Evolutionary conservation across 1,140 invertebrate species (phyloP).

Genomic region (Hylaeus anthracinus): DNA sequence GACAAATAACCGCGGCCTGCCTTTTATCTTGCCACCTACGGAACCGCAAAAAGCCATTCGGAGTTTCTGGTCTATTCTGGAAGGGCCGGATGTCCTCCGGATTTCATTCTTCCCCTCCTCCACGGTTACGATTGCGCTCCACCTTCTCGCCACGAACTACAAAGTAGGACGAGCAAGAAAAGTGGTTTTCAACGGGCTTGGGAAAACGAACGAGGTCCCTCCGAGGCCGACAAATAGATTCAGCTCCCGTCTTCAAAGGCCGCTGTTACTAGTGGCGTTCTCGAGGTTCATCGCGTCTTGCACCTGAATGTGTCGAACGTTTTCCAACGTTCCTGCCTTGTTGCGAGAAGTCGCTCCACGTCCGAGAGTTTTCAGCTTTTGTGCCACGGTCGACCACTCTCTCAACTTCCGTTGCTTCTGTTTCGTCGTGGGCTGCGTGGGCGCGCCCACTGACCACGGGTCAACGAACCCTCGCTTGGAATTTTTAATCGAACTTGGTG

Average conservation of each 20-base stretch:
- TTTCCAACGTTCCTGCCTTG: neutral
- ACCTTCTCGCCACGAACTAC: neutral
- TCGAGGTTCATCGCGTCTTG: neutral
- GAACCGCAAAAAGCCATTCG: conserved; percentile 35
- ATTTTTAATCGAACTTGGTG: too few relatives aligned
- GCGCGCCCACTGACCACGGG: too few relatives aligned
- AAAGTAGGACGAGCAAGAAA: conserved; percentile 26
- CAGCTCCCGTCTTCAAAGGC: neutral
- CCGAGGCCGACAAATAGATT: conserved; percentile 18
- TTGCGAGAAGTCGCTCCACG: neutral
- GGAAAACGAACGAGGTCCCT: conserved; percentile 8
- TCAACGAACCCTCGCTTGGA: too few relatives aligned
- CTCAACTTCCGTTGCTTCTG: neutral
- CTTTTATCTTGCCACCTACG: conserved; percentile 49
- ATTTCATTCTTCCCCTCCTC: conserved; percentile 38
- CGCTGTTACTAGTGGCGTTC: neutral
- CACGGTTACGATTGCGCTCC: neutral
- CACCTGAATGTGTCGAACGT: neutral
- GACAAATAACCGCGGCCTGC: conserved; percentile 39
- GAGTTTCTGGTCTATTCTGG: conserved; percentile 35
- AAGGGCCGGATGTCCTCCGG: conserved; percentile 34
- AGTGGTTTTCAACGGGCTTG: conserved; percentile 17
- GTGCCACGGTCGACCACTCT: neutral
- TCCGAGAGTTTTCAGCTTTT: neutral
- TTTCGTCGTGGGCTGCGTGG: too few relatives aligned